Evolutionary conservation across 2,888 invertebrate species (phyloP), one percentile per base, ranked within the genome.

Genomic region (Drosophila borealis): DNA sequence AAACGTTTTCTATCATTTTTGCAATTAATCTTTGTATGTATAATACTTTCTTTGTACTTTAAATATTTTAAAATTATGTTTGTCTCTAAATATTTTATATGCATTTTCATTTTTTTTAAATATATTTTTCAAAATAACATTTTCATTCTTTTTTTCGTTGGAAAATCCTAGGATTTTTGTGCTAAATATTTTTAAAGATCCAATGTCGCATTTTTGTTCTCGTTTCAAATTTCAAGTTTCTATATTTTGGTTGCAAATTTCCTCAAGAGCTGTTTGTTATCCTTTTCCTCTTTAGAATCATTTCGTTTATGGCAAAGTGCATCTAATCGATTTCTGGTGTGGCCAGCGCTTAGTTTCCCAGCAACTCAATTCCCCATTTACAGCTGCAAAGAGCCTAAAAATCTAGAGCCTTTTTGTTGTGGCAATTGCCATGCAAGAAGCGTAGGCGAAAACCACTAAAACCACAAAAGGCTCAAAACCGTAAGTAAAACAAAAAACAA

Each of bases 391-490:
- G 64, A 56, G 55, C 37, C 65, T 60, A 36, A 72, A 76, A 76
- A 39, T 39, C 44, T 21, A 5, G 13, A 5, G 11, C 17, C 41
- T 55, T 55, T 60, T 51, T 17, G 10, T 21, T 74, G 36, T 39
- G 5, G 65, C 66, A 65, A 54, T 70, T 54, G 71, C 71, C 42
- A 53, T 57, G 59, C 48, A 45, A 59, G 49, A 57, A 33, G 44
- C 33, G 60, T 54, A 34, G 44, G 34, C 39, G 45, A 51, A 45
- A 64, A 48, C 57, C 59, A 61, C 57, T 42, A 57, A 70, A 46
- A 59, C 81, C 81, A 84, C 84, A 84, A 81, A 84, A 74, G 79
- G 65, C 79, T 79, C 70, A 79, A 70, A 74, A 66, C 67, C 79
- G 59, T 77, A 84, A 78, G 82, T 71, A 85, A 80, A 80, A 81